These are phyloP conservation scores for Trochalopteron elliotii DNA, from an alignment of 2,113 vertebrate genomes.

Conservation along the genomic window DNA sequence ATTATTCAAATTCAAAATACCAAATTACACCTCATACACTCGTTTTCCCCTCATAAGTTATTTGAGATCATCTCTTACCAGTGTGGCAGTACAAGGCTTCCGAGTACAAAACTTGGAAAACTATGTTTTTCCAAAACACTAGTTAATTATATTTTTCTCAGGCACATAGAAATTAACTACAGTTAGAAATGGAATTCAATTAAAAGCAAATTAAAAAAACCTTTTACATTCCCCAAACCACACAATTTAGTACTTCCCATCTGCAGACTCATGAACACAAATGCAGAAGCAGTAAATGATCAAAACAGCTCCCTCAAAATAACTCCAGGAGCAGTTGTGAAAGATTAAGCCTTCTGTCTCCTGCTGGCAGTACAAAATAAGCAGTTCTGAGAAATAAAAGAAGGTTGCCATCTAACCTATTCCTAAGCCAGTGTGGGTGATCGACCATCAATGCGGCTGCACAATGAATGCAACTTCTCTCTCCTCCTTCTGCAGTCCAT, in stretches of 20 bases:
- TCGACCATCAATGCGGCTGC: not conserved
- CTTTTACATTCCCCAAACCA: not conserved
- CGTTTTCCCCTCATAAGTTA: not conserved
- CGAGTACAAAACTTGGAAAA: not conserved
- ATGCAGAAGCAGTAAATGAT: not conserved
- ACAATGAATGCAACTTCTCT: not conserved
- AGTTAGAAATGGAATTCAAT: not conserved
- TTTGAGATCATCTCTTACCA: not conserved
- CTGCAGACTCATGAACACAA: not conserved
- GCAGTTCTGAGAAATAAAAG: not conserved
- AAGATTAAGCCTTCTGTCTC: not conserved
- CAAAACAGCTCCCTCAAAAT: not conserved
- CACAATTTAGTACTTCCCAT: not conserved
- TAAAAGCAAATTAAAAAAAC: not conserved
- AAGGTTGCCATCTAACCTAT: not conserved
- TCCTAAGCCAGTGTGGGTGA: not conserved
- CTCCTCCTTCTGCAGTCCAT: not conserved
- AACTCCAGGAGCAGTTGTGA: not conserved
- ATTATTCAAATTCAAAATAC: not conserved
- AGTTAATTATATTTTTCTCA: not conserved
- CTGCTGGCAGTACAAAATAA: not conserved
- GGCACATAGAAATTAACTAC: not conserved
- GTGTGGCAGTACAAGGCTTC: not conserved
- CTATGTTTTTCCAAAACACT: not conserved
- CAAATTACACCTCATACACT: not conserved